Base-by-base conservation (phyloP, 2,797 vertebrate species). In the Rhinatrema bivittatum region DNA sequence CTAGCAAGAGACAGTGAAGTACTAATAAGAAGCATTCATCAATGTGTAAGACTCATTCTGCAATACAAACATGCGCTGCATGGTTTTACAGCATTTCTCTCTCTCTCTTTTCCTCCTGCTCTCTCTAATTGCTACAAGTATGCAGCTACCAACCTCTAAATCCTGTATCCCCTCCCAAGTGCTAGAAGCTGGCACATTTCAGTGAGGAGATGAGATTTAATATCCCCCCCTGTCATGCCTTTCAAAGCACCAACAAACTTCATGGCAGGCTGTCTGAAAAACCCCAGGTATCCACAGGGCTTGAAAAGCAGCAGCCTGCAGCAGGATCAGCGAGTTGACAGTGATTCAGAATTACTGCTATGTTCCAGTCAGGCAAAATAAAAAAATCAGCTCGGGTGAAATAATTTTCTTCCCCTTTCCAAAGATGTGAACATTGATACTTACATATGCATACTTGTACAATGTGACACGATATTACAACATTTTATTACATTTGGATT, bases 11-110 rank as follows among this genome's bases (percentile, higher is more conserved):
- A 32, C 4, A 30, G 9, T 4, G 6, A 25, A 27, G 16, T 38
- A 11, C 5, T 13, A n/a, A 34, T 55, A 7, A 58, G 30, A 19
- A 54, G 8, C n/a, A 23, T 62, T 55, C 22, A 30, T 46, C 18
- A 51, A 18, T 9, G 7, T 23, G 7, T 10, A 14, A 12, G 8
- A 7, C 2, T 37, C 25, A 27, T 19, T 31, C 43, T 16, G 25
- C 31, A 43, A 62, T 53, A 23, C 25, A 5, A 14, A 25, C 8
- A 29, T 25, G 32, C n/a, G 14, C 33, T n/a, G 0, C 10, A 17
- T 3, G 17, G 32, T 21, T 18, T 2, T 3, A 22, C 57, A 49
- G 11, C 7, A 2, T 25, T 34, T n/a, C 24, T 56, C 47, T 31
- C 31, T 42, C n/a, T 21, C 53, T 21, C 19, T 41, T 13, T 33